Conservation (phyloP, 2,113 vertebrate species). For the Tychaedon coryphoeus region DNA sequence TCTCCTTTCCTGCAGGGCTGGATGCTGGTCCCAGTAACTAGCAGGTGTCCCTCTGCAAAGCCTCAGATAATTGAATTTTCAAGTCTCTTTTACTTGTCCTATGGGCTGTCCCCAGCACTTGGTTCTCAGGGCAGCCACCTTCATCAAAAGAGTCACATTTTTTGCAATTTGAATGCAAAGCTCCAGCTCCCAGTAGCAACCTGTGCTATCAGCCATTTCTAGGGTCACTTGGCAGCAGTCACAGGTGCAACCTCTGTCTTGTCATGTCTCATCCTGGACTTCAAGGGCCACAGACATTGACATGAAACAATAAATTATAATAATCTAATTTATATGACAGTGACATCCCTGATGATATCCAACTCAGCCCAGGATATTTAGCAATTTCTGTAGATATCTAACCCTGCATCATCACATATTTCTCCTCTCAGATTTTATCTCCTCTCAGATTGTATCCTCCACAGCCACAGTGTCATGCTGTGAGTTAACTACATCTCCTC, state of each 20-base stretch:
- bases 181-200: neutral
- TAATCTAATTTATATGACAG: neutral
- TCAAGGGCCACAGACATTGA: neutral
- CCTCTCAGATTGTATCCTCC: neutral
- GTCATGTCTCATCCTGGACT: neutral
- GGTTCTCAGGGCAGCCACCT: neutral
- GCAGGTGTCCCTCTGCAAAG: neutral
- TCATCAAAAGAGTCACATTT: neutral
- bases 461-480: neutral
- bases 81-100: neutral
- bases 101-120: fast-evolving
- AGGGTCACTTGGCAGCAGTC: neutral
- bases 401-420: neutral
- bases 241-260: neutral
- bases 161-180: neutral
- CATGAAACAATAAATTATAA: neutral
- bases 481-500: neutral
- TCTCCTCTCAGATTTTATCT: neutral
- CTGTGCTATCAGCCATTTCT: neutral
- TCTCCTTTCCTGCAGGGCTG: neutral
- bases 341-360: neutral
- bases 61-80: neutral
- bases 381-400: neutral
- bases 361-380: neutral
- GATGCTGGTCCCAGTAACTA: neutral